Base-by-base conservation (phyloP, 2,113 vertebrate genomes). In the Hyperoodon ampullatus region DNA sequence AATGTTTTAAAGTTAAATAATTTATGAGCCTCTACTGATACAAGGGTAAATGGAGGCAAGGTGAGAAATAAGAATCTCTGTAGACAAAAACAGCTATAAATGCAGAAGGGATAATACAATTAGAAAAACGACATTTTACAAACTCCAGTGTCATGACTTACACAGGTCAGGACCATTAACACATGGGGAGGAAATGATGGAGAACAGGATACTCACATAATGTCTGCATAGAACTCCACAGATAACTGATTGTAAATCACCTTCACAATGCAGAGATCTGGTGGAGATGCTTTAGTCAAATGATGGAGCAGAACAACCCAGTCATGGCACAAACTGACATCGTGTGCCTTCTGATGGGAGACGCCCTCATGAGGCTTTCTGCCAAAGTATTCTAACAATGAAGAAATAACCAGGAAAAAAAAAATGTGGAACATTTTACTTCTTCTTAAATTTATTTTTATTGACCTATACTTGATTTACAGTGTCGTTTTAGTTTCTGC, bases 31-130 rank as follows among this genome's bases (percentile, higher is more conserved):
- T 18, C 13, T 39, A 16, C 42, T 30, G 42, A 53, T 28, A 44
- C 6, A 70, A 82, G 68, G 8, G 2, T 1, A 74, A 1, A n/a
- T 61, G 6, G 6, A 84, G 14, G 10, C 26, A 55, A 6, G 30
- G 23, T 0, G 1, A 74, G 15, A 44, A 33, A n/a, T 12, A 13
- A 30, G 14, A 58, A 2, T 1, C 8, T 53, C 3, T 70, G 3
- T 53, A 23, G 47, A 42, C 35, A 87, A 12, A 66, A 33, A 30
- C 30, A 75, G 26, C 21, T 50, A 13, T 16, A 86, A 66, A n/a
- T 88, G 3, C 13, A 39, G 47, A 65, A 83, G 50, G 13, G 82
- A 77, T 28, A 35, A 13, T 9, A 84, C 35, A 61, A 61, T 78
- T 78, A 88, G 87, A 33, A 81, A 63, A 93, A 50, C 1, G 65